Conservation (phyloP, 2,797 vertebrate species). For the Clarias laeviceps region DNA sequence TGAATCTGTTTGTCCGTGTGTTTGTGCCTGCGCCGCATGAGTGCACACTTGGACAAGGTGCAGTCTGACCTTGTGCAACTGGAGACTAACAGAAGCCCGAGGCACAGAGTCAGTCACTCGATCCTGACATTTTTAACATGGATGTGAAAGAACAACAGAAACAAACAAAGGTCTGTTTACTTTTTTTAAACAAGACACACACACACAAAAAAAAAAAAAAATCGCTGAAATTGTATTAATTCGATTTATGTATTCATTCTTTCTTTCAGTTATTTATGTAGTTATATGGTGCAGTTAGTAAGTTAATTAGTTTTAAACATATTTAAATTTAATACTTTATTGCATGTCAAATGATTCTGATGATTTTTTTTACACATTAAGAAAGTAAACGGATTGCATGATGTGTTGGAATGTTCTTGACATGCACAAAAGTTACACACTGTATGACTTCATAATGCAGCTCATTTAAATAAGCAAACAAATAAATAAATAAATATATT, state of each 20-base stretch:
- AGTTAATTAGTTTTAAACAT: neutral
- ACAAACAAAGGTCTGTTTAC: conserved; percentile 39
- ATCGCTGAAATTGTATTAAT: neutral
- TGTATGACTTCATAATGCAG: neutral
- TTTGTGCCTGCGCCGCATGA: conserved; percentile 48
- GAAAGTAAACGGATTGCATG: too few relatives aligned
- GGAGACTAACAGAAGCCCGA: conserved; percentile 57
- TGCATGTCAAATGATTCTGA: neutral
- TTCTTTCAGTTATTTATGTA: neutral
- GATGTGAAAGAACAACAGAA: conserved; percentile 43
- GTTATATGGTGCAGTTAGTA: neutral
- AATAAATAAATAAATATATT: neutral
- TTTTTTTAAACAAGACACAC: conserved; percentile 22
- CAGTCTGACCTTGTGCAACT: conserved; percentile 58
- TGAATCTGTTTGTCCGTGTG: conserved; percentile 54
- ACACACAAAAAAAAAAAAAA: neutral
- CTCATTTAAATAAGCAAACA: neutral
- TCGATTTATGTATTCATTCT: neutral
- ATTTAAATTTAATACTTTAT: neutral
- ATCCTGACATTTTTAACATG: conserved; percentile 52
- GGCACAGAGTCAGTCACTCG: conserved; percentile 48
- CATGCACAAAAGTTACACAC: too few relatives aligned
- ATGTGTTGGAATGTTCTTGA: too few relatives aligned
- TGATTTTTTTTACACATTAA: neutral
- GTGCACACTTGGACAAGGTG: conserved; percentile 56